phyloP scores from a whole-genome alignment of 2,797 vertebrate species.

The Diplodus sargus region DNA sequence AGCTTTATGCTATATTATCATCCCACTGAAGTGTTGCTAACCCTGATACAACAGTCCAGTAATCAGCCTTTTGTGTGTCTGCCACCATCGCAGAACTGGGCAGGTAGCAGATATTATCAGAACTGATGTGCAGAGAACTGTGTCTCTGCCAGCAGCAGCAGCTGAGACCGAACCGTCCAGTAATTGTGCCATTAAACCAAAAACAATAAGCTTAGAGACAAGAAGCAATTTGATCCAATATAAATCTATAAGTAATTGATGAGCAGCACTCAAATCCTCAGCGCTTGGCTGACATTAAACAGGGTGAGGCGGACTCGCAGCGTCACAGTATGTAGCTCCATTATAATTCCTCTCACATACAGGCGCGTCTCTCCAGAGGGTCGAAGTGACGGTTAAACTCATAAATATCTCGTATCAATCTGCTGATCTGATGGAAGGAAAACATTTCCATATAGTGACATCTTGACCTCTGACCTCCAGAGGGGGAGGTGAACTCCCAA shows the following conservation, averaged over 20 bases:
- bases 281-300: not conserved
- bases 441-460: constrained; percentile 6
- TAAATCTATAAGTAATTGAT: not conserved
- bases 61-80: not conserved
- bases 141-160: not conserved
- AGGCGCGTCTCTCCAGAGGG: not conserved
- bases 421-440: not conserved
- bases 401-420: constrained; percentile 2
- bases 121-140: not conserved
- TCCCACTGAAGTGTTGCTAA: not conserved
- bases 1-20: not conserved
- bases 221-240: not conserved
- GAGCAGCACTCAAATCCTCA: not conserved
- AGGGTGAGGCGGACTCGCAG: no score
- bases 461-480: constrained; percentile 28
- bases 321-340: not conserved
- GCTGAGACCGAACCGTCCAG: not conserved
- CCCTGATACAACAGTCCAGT: not conserved
- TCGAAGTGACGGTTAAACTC: not conserved
- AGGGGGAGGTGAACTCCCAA: not conserved
- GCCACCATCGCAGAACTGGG: not conserved
- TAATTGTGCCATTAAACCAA: not conserved
- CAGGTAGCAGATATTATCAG: not conserved
- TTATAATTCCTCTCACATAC: not conserved
- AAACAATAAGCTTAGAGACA: not conserved